Conservation (phyloP, 2,888 invertebrate genomes). For the Microctonus brassicae region DNA sequence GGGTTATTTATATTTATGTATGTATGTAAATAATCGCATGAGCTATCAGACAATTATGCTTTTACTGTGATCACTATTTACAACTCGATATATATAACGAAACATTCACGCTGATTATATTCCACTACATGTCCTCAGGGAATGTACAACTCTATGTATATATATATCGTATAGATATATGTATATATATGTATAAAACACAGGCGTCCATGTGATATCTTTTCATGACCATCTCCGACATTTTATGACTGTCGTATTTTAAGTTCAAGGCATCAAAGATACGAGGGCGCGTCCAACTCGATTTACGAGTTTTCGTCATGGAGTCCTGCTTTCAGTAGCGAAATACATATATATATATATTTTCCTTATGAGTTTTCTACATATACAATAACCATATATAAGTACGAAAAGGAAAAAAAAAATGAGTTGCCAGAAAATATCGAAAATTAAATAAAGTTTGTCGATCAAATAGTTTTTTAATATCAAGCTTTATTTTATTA, state of each 20-base stretch:
- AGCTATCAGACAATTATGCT: constrained; percentile 43
- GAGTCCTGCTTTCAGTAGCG: constrained; percentile 11
- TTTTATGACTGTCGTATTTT: constrained; percentile 40
- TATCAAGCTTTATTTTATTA: background rate
- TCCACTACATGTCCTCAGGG: constrained; percentile 27
- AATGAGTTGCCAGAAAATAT: background rate
- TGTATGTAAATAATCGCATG: background rate
- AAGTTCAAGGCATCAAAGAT: constrained; percentile 40
- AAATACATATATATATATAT: too few relatives aligned
- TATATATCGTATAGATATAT: constrained; percentile 13
- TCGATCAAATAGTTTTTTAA: background rate
- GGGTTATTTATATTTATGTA: background rate
- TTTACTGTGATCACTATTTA: constrained; percentile 56
- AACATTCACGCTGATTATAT: constrained; percentile 51
- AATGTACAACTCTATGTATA: background rate
- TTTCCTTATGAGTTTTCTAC: constrained; percentile 9
- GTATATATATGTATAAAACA: background rate
- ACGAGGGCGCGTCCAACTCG: constrained; percentile 34
- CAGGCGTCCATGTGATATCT: constrained; percentile 21
- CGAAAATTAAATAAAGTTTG: background rate
- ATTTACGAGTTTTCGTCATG: constrained; percentile 34
- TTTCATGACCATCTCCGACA: constrained; percentile 31
- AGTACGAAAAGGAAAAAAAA: background rate
- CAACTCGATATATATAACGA: constrained; percentile 37
- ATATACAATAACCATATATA: background rate